These are phyloP conservation scores for Reticulitermes lucifugus DNA, from an alignment of 2,888 invertebrate genomes.

Conservation along the genomic window DNA sequence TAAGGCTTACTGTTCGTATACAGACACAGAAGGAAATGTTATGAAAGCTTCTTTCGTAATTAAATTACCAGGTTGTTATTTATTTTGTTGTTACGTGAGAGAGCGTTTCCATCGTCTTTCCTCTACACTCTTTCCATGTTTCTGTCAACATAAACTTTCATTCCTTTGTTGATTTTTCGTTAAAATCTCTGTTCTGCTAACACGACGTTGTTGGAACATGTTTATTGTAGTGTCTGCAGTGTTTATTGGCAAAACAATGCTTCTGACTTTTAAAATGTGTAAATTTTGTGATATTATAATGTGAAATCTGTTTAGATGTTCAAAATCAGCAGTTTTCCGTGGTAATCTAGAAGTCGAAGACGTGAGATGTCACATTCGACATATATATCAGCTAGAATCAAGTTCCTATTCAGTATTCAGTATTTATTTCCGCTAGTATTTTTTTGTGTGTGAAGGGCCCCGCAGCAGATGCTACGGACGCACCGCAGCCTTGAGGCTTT, in stretches of 20 bases:
- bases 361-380: no score
- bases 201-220: not conserved
- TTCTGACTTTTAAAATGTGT: not conserved
- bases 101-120: not conserved
- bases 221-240: not conserved
- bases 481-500: no score
- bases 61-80: conserved; percentile 17
- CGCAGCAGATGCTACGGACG: no score
- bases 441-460: no score
- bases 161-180: conserved; percentile 14
- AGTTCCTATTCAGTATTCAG: no score
- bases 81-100: conserved; percentile 15
- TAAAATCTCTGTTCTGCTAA: not conserved
- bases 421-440: no score
- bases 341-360: no score
- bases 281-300: not conserved
- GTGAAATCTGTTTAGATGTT: no score
- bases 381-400: no score
- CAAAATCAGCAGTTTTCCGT: no score
- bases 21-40: not conserved
- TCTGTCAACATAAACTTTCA: conserved; percentile 6
- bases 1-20: no score
- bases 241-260: not conserved
- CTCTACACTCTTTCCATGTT: not conserved
- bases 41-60: conserved; percentile 18